These are phyloP conservation scores for Sipha flava DNA, from an alignment of 1,140 invertebrate species.

Conservation along the genomic window DNA sequence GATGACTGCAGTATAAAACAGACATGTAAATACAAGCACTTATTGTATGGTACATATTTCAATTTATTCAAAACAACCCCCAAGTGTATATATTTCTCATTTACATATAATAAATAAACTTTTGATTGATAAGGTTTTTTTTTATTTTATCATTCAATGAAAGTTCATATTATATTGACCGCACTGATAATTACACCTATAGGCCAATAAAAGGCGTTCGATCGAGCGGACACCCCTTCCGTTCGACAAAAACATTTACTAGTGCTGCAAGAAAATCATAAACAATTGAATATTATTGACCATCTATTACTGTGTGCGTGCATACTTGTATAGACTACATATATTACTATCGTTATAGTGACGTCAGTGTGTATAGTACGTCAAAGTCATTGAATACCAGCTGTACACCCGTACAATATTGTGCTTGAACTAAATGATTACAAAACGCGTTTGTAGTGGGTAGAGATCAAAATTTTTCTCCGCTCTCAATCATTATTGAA, in stretches of 20 bases:
- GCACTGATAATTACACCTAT: background rate
- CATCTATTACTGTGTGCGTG: background rate
- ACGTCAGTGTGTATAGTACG: background rate
- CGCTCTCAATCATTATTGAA: constrained; percentile 31
- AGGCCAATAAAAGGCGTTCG: background rate
- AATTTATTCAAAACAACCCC: no score
- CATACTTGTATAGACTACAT: background rate
- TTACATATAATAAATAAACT: no score
- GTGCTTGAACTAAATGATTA: constrained; percentile 14
- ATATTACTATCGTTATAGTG: background rate
- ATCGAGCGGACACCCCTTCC: background rate
- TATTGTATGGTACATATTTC: no score
- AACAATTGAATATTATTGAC: background rate
- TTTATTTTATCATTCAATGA: no score
- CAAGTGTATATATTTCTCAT: no score
- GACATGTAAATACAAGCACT: no score
- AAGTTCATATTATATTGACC: no score
- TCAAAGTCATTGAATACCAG: constrained; percentile 10
- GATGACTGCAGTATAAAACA: no score
- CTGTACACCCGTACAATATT: constrained; percentile 6
- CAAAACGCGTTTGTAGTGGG: background rate
- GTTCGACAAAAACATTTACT: background rate
- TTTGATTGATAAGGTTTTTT: no score
- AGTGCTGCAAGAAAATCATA: background rate
- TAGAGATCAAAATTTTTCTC: background rate